Conservation (phyloP, 92 coral and sea anemone species). For the Porites divaricata region DNA sequence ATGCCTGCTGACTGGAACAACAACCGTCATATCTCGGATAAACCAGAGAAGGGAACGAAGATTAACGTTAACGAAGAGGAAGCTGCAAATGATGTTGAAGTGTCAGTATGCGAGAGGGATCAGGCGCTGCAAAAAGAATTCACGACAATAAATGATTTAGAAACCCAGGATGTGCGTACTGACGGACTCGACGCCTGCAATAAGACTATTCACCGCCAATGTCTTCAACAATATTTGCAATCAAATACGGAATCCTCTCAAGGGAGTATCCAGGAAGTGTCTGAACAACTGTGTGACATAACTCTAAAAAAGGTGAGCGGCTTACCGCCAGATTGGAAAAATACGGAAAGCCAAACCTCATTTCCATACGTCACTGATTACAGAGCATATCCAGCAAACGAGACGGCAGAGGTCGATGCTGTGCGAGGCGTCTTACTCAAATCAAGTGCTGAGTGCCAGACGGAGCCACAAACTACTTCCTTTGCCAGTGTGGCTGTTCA, state of each 20-base stretch:
- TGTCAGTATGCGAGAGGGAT: neutral
- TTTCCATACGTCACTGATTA: neutral
- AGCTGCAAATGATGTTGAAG: neutral
- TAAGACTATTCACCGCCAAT: neutral
- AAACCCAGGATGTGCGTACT: neutral
- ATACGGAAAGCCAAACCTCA: conserved; percentile 7
- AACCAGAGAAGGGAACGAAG: too few relatives aligned
- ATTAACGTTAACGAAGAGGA: neutral
- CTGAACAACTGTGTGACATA: conserved; percentile 11
- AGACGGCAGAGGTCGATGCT: neutral
- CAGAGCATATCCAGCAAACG: conserved; percentile 9
- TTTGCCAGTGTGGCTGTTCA: conserved; percentile 16
- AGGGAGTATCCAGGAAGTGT: neutral
- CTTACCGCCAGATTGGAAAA: neutral
- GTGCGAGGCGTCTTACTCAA: neutral
- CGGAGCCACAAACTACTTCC: neutral
- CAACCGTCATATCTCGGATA: too few relatives aligned
- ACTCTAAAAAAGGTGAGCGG: neutral
- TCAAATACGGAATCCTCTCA: too few relatives aligned
- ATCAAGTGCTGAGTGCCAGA: conserved; percentile 22
- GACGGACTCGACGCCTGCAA: neutral
- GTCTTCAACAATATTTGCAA: conserved; percentile 3
- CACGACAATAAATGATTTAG: neutral
- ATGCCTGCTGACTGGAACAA: neutral
- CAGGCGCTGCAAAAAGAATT: too few relatives aligned